Conservation (phyloP, 2,888 invertebrate genomes). For the Agonopterix heracliana region DNA sequence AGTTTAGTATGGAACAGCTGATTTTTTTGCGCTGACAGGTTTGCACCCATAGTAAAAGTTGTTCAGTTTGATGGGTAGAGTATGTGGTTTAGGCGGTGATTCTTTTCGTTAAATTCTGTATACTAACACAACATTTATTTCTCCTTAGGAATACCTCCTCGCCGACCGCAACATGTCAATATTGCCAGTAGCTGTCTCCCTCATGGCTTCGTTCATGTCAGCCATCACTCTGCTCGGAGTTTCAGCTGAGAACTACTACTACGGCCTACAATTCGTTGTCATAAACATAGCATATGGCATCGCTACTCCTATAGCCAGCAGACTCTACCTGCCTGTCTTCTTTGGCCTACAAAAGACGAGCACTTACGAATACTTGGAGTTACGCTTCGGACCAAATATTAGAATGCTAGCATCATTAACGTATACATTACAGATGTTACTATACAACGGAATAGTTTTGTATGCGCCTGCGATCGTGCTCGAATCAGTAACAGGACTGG, state of each 20-base stretch:
- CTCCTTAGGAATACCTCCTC: constrained; percentile 84
- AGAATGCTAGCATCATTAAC: constrained; percentile 87
- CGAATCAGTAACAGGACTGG: constrained; percentile 89
- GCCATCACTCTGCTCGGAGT: constrained; percentile 93
- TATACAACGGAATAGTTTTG: constrained; percentile 93
- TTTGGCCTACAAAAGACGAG: constrained; percentile 89
- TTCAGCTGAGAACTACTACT: constrained; percentile 90
- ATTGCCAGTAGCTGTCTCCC: constrained; percentile 88
- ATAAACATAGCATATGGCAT: constrained; percentile 85
- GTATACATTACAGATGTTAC: constrained; percentile 92
- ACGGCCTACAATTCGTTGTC: constrained; percentile 86
- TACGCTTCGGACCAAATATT: constrained; percentile 86
- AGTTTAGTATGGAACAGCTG: too few species aligned
- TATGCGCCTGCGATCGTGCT: constrained; percentile 95
- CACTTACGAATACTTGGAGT: constrained; percentile 94
- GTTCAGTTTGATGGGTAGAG: too few species aligned
- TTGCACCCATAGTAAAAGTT: too few species aligned
- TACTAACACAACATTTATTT: constrained; percentile 1
- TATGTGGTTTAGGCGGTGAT: too few species aligned
- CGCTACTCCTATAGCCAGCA: constrained; percentile 86
- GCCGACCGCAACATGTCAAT: constrained; percentile 89
- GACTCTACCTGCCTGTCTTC: constrained; percentile 89
- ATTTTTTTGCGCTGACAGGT: too few species aligned
- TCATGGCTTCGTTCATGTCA: constrained; percentile 97
- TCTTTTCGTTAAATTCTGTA: too few species aligned